These are phyloP conservation scores for Paraescarpia echinospica DNA, from an alignment of 1,140 invertebrate genomes.

Conservation along the genomic window DNA sequence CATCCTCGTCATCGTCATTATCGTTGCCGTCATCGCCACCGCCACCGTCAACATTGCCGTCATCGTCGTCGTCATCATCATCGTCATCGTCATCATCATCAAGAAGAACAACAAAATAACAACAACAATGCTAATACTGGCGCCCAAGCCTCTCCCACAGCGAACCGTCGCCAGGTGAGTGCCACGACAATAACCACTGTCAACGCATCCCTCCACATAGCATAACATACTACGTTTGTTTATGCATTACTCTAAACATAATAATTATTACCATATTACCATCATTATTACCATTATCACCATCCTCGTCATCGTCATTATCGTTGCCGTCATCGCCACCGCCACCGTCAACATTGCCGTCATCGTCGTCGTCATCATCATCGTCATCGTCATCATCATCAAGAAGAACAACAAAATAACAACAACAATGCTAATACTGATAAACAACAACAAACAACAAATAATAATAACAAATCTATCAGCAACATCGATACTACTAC, in stretches of 20 bases:
- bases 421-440: too few species aligned
- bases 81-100: too few species aligned
- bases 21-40: neutral
- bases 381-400: too few species aligned
- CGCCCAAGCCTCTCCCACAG: constrained; percentile 29
- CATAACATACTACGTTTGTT: neutral
- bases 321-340: neutral
- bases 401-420: neutral
- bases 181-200: neutral
- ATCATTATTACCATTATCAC: too few species aligned
- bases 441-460: too few species aligned
- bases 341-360: too few species aligned
- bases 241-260: neutral
- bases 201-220: neutral
- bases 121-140: too few species aligned
- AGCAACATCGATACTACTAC: constrained; percentile 10
- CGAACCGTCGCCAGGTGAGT: constrained; percentile 16
- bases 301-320: neutral
- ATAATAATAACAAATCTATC: neutral
- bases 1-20: neutral
- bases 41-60: too few species aligned
- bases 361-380: too few species aligned
- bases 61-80: too few species aligned
- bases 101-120: too few species aligned
- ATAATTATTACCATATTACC: too few species aligned